Conservation (phyloP, 1,140 invertebrate genomes). For the Brachionus sp. region DNA sequence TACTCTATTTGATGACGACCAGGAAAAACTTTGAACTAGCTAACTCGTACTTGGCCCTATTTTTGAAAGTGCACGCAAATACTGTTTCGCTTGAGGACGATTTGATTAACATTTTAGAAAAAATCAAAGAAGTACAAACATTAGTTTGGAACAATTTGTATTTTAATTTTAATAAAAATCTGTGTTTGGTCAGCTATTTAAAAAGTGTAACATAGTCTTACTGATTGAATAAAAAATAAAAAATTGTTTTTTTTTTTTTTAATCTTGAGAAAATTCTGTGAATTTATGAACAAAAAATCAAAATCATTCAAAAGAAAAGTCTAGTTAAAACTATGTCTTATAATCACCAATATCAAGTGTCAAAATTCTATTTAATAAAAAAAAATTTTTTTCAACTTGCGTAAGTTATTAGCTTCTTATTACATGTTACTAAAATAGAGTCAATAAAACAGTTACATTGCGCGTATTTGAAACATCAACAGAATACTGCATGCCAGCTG, state of each 20-base stretch:
- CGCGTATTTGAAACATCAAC: too few species aligned
- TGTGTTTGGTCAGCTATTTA: slow-evolving; percentile 66
- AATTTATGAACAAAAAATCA: too few species aligned
- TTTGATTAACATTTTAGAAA: slow-evolving; percentile 64
- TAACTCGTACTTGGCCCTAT: slow-evolving; percentile 83
- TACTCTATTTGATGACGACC: slow-evolving; percentile 69
- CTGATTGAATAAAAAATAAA: neutral
- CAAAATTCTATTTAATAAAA: too few species aligned
- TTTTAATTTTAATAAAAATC: slow-evolving; percentile 70
- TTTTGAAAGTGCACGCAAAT: slow-evolving; percentile 78
- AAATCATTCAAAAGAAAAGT: too few species aligned
- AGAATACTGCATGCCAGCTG: too few species aligned
- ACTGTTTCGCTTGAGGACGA: slow-evolving; percentile 64
- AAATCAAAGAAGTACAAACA: slow-evolving; percentile 64
- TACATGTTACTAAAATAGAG: too few species aligned
- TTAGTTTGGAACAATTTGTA: slow-evolving; percentile 69
- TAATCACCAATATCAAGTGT: too few species aligned
- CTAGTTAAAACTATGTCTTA: too few species aligned
- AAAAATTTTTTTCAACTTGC: too few species aligned
- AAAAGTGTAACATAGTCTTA: slow-evolving; percentile 52
- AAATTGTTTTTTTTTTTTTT: slow-evolving; percentile 10
- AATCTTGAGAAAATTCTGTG: too few species aligned
- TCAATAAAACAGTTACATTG: too few species aligned
- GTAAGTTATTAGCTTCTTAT: too few species aligned
- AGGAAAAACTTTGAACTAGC: slow-evolving; percentile 84